Evolutionary conservation across 2,888 invertebrate species (phyloP), one percentile per base, ranked within the genome.

Genomic region (Elysia crispata): DNA sequence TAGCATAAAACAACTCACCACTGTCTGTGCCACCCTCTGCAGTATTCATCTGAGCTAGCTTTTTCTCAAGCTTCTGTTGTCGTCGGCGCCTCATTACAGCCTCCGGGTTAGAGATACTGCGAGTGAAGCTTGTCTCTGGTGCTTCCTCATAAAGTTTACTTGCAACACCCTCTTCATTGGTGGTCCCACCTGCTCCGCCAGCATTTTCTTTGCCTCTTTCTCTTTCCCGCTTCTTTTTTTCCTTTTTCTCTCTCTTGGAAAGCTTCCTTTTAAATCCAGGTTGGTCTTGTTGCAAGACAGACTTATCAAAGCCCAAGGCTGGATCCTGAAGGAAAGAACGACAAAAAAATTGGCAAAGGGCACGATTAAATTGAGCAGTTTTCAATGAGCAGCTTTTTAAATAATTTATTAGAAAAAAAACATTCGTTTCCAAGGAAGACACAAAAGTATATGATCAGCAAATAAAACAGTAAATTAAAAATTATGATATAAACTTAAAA

Each of bases 21-120:
- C 97, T 97, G 91, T 98, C 98, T 8, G 97, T 97, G 0, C 97
- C 97, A 67, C 98, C 98, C 90, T 98, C 98, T 92, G 97, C 96
- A 78, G 97, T 97, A 82, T 97, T 95, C 93, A 98, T 98, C 93
- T 98, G 97, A 91, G 98, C 97, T 89, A 99, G 93, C 93, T 98
- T 98, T 91, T 96, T 95, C 92, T 99, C 99, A 77, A 99, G 94
- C 92, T 98, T 98, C 93, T 98, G 98, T 90, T 99, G 98, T 31
- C 99, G 94, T 77, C 98, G 94, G 75, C 98, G 95, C 84, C 98
- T 94, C 99, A 99, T 99, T 87, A 99, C 99, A 82, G 98, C 98
- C 94, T 99, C 99, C 1, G 99, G 99, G 94, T 99, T 99, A 84
- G 98, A 99, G 92, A 99, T 99, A 88, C 98, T 98, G 89, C 99